Evolutionary conservation across 2,888 invertebrate species (phyloP).

Genomic region (Eupelmus urozonus): DNA sequence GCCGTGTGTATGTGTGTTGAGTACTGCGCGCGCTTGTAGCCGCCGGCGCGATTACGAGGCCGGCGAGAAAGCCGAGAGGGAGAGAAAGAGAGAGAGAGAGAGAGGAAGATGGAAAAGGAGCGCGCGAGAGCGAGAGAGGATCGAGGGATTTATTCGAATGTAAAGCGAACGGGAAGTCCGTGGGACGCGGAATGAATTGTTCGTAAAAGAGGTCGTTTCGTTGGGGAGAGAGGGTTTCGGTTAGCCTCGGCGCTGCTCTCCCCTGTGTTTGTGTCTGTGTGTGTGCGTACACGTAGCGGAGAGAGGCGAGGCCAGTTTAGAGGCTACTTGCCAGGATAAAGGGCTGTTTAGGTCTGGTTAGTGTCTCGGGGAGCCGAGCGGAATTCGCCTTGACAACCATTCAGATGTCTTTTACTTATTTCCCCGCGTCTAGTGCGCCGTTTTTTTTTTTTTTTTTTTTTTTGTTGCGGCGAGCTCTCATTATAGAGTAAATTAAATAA

Average conservation of each 20-base stretch:
- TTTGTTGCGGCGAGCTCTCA: neutral
- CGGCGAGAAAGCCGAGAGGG: neutral
- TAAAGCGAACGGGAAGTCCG: constrained; percentile 53
- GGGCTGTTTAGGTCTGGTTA: constrained; percentile 56
- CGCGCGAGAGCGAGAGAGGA: constrained; percentile 32
- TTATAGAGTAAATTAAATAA: constrained; percentile 15
- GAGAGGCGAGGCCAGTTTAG: constrained; percentile 40
- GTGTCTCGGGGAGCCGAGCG: constrained; percentile 46
- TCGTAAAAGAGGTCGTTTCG: constrained; percentile 58
- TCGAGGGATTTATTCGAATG: constrained; percentile 59
- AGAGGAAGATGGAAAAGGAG: neutral
- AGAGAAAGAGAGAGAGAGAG: neutral
- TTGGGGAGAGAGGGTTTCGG: constrained; percentile 15
- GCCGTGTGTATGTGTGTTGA: constrained; percentile 9
- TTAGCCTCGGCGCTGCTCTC: neutral
- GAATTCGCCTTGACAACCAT: constrained; percentile 50
- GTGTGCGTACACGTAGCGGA: neutral
- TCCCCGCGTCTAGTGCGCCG: neutral
- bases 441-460: neutral
- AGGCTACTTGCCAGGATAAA: constrained; percentile 54
- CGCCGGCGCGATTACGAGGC: constrained; percentile 15
- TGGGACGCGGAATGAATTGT: constrained; percentile 57
- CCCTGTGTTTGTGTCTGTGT: neutral
- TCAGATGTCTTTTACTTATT: constrained; percentile 37
- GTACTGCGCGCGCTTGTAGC: constrained; percentile 30